These are phyloP conservation scores for Meriones psammophilus DNA, from an alignment of 2,797 vertebrate species.

Conservation along the genomic window DNA sequence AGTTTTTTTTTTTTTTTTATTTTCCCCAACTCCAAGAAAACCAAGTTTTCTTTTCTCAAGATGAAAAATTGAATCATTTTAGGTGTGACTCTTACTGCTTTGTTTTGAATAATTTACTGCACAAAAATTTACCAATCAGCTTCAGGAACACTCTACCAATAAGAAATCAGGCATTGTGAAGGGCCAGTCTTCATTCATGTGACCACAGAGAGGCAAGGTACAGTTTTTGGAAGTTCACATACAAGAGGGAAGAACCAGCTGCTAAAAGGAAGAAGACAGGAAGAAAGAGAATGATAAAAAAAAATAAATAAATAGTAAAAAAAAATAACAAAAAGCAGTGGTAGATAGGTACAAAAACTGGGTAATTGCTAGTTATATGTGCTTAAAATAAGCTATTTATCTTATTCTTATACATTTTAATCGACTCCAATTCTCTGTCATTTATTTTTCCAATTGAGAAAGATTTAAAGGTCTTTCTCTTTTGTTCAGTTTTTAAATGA, in stretches of 20 bases:
- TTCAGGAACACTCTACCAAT: not conserved
- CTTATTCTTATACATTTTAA: not conserved
- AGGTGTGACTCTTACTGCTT: not conserved
- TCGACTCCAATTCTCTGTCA: not conserved
- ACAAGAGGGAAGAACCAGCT: not conserved
- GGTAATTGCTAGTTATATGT: not conserved
- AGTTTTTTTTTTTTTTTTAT: not conserved
- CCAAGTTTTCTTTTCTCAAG: not conserved
- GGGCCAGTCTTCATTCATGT: not conserved
- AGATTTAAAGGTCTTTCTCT: not conserved
- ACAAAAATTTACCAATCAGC: not conserved
- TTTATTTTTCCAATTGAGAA: constrained; percentile 15
- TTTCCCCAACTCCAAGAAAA: not conserved
- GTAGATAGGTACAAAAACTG: not conserved
- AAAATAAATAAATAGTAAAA: not conserved
- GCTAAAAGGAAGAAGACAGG: not conserved
- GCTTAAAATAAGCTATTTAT: not conserved
- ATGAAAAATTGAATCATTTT: constrained; percentile 15
- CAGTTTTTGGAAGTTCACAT: not conserved
- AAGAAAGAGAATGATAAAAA: not conserved
- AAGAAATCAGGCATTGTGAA: not conserved
- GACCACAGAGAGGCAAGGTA: not conserved
- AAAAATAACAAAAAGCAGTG: not conserved
- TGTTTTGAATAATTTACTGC: not conserved
- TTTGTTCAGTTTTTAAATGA: not conserved